A percentile compares a stretch with the other conserved stretches of the same genome.
phyloP scores from a whole-genome alignment of 2,797 vertebrate species.

The Ptychadena robeensis region DNA sequence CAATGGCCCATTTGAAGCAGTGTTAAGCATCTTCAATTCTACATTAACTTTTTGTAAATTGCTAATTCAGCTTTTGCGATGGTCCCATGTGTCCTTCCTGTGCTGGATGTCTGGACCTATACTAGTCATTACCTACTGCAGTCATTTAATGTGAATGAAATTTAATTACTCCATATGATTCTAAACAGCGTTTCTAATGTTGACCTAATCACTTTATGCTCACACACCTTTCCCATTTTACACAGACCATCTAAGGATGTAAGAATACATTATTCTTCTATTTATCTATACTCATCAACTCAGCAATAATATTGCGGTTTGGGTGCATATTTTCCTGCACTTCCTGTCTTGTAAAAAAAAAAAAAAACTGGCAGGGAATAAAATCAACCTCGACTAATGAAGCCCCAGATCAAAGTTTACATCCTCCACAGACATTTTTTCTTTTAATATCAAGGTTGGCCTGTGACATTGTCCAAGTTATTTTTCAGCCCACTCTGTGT shows the following conservation, averaged over 20 bases:
- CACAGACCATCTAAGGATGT: background rate
- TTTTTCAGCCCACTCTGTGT: too few relatives aligned
- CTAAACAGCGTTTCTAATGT: background rate
- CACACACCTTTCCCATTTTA: background rate
- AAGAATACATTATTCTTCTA: too few relatives aligned
- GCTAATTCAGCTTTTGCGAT: constrained; percentile 21
- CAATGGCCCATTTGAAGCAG: constrained; percentile 36
- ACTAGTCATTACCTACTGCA: background rate
- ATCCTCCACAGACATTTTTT: too few relatives aligned
- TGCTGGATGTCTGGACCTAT: background rate
- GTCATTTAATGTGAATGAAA: background rate
- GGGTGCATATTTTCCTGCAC: too few relatives aligned
- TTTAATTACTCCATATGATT: background rate
- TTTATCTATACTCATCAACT: too few relatives aligned
- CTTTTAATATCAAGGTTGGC: too few relatives aligned
- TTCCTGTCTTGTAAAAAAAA: too few relatives aligned
- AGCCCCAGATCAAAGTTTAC: too few relatives aligned
- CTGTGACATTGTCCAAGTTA: too few relatives aligned
- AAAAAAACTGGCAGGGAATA: too few relatives aligned
- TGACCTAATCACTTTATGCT: background rate
- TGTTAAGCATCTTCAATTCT: constrained; percentile 52
- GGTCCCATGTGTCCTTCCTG: background rate
- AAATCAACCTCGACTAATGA: too few relatives aligned
- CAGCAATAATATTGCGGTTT: too few relatives aligned
- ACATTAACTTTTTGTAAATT: constrained; percentile 43